These are phyloP conservation scores for Vidua chalybeata DNA, from an alignment of 2,113 vertebrate species.

Conservation along the genomic window DNA sequence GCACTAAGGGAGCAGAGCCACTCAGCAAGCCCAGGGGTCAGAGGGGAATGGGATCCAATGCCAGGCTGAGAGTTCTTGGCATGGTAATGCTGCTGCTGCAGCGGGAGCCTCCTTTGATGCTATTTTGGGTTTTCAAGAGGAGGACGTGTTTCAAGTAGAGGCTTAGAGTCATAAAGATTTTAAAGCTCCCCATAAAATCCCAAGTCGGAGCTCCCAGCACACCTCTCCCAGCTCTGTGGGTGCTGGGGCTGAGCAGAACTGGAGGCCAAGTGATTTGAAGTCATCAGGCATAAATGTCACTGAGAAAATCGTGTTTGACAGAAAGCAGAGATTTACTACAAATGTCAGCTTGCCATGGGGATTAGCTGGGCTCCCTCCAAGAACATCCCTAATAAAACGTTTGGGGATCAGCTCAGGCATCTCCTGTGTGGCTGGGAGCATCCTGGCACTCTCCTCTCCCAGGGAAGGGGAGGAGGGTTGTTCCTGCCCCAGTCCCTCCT, in stretches of 20 bases:
- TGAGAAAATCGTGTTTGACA: background rate
- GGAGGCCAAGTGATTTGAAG: background rate
- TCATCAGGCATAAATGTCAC: background rate
- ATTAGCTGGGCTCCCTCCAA: conserved; percentile 35
- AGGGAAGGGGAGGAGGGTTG: background rate
- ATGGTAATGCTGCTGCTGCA: background rate
- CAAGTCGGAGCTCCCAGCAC: background rate
- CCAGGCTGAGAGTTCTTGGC: background rate
- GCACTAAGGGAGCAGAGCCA: background rate
- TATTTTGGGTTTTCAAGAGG: background rate
- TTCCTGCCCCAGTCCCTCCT: background rate
- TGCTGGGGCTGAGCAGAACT: background rate
- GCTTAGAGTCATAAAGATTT: background rate
- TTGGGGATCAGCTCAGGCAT: background rate
- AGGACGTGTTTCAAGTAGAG: background rate
- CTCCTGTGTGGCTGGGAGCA: background rate
- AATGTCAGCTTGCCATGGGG: conserved; percentile 20
- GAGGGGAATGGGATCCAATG: rapidly evolving
- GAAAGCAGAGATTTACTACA: conserved; percentile 13
- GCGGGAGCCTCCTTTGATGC: background rate
- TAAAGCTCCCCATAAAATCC: background rate
- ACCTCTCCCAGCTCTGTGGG: background rate
- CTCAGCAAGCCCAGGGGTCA: background rate
- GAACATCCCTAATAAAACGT: background rate
- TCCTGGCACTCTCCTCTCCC: background rate